phyloP scores from a whole-genome alignment of 2,797 vertebrate genomes.

The Glossophaga mutica region DNA sequence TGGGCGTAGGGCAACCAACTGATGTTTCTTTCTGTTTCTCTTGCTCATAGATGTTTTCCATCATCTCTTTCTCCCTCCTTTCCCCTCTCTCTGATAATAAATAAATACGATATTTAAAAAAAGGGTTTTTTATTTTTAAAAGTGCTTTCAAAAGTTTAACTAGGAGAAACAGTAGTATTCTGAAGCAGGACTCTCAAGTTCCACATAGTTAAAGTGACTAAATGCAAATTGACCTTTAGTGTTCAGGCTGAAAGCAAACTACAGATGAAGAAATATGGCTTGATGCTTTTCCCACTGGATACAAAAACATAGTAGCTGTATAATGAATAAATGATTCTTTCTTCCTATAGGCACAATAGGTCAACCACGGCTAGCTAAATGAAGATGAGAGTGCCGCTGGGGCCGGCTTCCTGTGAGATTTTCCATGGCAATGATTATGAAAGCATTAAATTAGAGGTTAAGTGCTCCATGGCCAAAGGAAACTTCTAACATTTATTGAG shows the following conservation, averaged over 20 bases:
- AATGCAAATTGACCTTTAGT: background rate
- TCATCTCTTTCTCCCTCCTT: background rate
- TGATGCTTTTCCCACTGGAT: background rate
- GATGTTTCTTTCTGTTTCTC: background rate
- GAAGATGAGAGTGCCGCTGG: background rate
- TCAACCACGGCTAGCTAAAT: background rate
- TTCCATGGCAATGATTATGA: background rate
- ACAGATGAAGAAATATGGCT: background rate
- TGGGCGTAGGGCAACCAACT: too few relatives aligned
- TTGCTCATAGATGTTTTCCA: background rate
- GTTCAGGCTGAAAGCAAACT: background rate
- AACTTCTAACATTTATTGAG: background rate
- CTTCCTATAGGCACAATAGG: background rate
- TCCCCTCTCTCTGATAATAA: background rate
- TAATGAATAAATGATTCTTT: background rate
- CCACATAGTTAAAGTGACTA: background rate
- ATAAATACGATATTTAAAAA: background rate
- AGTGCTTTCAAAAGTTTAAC: background rate
- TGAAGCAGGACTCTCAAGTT: background rate
- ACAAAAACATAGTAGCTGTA: background rate
- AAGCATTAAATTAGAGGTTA: slow-evolving; percentile 7
- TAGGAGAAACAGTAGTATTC: background rate
- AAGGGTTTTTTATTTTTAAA: background rate
- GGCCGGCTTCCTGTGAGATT: background rate
- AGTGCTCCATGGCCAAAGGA: background rate